Percentiles rank a stretch among this genome's conserved stretches.
These are phyloP conservation scores for Marasmarcha lunaedactyla DNA, from an alignment of 2,888 invertebrate species.

Conservation along the genomic window DNA sequence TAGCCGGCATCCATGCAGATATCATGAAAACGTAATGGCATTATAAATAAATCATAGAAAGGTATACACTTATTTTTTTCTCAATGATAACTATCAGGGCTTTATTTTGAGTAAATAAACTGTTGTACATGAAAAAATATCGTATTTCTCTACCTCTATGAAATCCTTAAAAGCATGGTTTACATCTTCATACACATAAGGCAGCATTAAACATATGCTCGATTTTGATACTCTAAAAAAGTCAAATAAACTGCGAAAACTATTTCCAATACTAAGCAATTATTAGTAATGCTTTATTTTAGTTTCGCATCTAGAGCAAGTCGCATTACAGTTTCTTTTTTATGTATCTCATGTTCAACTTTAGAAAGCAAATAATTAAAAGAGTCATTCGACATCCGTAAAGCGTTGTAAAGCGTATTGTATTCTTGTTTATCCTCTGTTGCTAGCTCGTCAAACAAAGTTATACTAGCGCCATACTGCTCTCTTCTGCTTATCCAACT, in stretches of 20 bases:
- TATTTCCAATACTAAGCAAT: constrained; percentile 7
- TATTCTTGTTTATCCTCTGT: constrained; percentile 14
- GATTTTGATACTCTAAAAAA: constrained; percentile 10
- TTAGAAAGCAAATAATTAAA: constrained; percentile 9
- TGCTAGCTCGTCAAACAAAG: constrained; percentile 13
- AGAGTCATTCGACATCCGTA: constrained; percentile 13
- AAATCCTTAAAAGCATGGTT: constrained; percentile 8
- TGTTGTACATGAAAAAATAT: no score
- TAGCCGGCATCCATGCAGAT: no score
- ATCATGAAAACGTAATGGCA: no score
- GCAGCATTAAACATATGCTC: constrained; percentile 8
- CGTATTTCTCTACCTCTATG: constrained; percentile 11
- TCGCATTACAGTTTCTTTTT: constrained; percentile 6
- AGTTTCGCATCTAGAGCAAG: constrained; percentile 8
- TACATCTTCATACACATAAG: constrained; percentile 10
- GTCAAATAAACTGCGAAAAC: constrained; percentile 6
- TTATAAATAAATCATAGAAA: no score
- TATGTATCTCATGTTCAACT: constrained; percentile 6
- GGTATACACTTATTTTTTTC: no score
- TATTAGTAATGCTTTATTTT: constrained; percentile 8
- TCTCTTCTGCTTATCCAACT: constrained; percentile 10
- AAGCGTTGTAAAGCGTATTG: constrained; percentile 13
- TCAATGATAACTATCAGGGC: no score
- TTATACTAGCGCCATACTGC: constrained; percentile 7
- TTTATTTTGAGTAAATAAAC: no score